Percentiles rank a stretch among this genome's conserved stretches.
These are phyloP conservation scores for Lordiphosa mommai DNA, from an alignment of 1,140 invertebrate genomes.

Conservation along the genomic window DNA sequence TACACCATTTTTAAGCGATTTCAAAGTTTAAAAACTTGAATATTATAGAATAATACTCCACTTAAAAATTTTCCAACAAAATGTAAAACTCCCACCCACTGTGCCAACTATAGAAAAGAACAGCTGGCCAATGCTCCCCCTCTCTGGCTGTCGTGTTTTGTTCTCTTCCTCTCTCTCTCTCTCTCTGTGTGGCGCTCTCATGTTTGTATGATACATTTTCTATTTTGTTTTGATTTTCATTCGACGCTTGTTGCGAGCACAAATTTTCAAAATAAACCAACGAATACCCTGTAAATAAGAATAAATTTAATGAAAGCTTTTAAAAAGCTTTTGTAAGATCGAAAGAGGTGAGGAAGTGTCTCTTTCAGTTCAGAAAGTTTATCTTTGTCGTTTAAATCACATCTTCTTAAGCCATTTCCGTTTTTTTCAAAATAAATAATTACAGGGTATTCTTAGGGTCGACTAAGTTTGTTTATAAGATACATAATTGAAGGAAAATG, in stretches of 20 bases:
- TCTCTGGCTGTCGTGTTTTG: no score
- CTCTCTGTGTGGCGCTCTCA: constrained; percentile 31
- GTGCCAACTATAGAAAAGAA: constrained; percentile 29
- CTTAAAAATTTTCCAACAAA: no score
- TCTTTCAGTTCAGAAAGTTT: no score
- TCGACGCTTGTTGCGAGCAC: constrained; percentile 11
- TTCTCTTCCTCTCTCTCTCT: constrained; percentile 15
- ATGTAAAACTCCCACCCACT: background rate
- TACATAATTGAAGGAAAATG: constrained; percentile 23
- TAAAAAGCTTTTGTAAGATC: no score
- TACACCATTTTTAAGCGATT: no score
- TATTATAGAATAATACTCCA: no score
- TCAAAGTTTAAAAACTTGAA: no score
- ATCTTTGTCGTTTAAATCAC: no score
- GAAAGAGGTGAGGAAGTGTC: no score
- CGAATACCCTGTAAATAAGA: constrained; percentile 3
- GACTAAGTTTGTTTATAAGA: background rate
- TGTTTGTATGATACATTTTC: constrained; percentile 32
- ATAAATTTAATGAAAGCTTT: no score
- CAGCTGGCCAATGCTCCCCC: constrained; percentile 46
- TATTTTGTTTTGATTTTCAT: constrained; percentile 63
- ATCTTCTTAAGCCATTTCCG: no score
- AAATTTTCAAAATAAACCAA: background rate
- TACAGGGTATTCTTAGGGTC: background rate
- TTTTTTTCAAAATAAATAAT: no score